phyloP scores from a whole-genome alignment of 2,797 vertebrate genomes.

The Zenarchopterus dispar region DNA sequence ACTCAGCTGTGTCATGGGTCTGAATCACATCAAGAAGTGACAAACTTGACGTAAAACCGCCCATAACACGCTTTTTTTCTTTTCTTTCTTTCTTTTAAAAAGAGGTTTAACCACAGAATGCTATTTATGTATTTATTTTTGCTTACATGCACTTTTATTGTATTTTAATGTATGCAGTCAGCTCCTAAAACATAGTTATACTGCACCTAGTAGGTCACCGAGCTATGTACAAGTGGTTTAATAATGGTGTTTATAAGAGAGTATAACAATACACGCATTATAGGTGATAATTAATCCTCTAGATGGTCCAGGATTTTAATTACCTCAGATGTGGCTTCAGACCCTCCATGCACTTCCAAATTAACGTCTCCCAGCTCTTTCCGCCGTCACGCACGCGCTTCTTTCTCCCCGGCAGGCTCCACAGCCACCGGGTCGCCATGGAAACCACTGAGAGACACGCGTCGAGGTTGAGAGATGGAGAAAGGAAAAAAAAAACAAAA shows the following conservation, averaged over 20 bases:
- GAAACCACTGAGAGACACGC: constrained; percentile 77
- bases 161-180: too few relatives aligned
- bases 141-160: too few relatives aligned
- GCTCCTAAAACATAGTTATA: too few relatives aligned
- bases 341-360: constrained; percentile 33
- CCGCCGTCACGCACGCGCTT: constrained; percentile 64
- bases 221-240: too few relatives aligned
- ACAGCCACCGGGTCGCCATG: constrained; percentile 80
- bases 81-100: too few relatives aligned
- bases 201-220: too few relatives aligned
- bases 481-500: constrained; percentile 27
- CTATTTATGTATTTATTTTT: too few relatives aligned
- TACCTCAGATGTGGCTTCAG: constrained; percentile 22
- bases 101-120: background rate
- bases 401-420: constrained; percentile 71
- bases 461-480: constrained; percentile 66
- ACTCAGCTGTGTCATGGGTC: constrained; percentile 17
- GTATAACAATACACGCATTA: background rate
- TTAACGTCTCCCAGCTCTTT: constrained; percentile 37
- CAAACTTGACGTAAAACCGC: background rate
- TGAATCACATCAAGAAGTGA: constrained; percentile 11
- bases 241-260: too few relatives aligned
- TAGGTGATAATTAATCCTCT: background rate
- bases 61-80: background rate
- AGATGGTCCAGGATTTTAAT: constrained; percentile 17